Percentiles rank a stretch among this genome's conserved stretches.
These are phyloP conservation scores for Spodoptera frugiperda DNA, from an alignment of 1,140 invertebrate species.

Conservation along the genomic window DNA sequence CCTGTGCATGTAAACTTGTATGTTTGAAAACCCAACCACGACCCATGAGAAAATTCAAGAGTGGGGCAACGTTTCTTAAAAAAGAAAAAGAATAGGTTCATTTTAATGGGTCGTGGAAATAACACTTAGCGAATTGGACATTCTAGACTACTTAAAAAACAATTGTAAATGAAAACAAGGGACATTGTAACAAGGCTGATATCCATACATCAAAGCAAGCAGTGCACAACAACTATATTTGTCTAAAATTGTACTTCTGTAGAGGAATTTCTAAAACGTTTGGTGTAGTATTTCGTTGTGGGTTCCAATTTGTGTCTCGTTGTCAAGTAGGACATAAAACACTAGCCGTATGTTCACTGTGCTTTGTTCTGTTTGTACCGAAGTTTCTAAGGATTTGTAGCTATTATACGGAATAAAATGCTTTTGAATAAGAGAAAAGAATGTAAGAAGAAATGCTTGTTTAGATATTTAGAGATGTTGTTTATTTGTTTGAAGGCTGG, in stretches of 20 bases:
- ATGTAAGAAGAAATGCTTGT: conserved; percentile 17
- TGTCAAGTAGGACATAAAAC: conserved; percentile 37
- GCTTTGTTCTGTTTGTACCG: conserved; percentile 25
- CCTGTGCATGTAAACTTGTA: too few relatives aligned
- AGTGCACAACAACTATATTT: conserved; percentile 10
- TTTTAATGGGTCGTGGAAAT: too few relatives aligned
- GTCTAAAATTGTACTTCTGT: conserved; percentile 26
- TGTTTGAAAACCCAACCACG: too few relatives aligned
- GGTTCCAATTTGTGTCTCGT: conserved; percentile 37
- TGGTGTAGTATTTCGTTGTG: conserved; percentile 31
- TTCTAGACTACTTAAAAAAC: too few relatives aligned
- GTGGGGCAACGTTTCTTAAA: too few relatives aligned
- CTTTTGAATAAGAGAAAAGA: conserved; percentile 29
- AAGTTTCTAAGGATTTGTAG: conserved; percentile 34
- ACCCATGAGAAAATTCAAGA: too few relatives aligned
- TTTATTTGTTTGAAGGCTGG: too few relatives aligned
- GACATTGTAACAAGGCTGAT: background rate
- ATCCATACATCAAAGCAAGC: background rate
- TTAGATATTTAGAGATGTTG: background rate
- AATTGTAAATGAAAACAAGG: too few relatives aligned
- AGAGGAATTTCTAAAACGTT: conserved; percentile 22
- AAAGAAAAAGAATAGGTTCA: too few relatives aligned
- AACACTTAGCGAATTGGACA: too few relatives aligned
- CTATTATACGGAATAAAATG: conserved; percentile 32
- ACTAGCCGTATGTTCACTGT: conserved; percentile 29